Conservation (phyloP, 2,888 invertebrate genomes). For the Ashinkailepas kermadecensis region DNA sequence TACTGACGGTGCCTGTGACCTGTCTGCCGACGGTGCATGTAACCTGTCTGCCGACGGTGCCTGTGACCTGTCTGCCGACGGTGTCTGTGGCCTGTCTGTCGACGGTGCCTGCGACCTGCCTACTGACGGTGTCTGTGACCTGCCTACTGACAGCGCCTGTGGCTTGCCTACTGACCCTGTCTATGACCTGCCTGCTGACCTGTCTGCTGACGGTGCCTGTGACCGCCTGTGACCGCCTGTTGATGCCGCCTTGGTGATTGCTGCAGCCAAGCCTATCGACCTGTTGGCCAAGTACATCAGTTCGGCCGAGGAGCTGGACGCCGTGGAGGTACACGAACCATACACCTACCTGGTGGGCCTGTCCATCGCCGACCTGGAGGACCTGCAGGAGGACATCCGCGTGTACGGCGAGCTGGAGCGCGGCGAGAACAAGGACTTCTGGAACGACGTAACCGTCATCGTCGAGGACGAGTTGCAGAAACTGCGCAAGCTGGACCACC, state of each 20-base stretch:
- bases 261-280: constrained; percentile 91
- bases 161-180: too few relatives aligned
- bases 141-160: too few relatives aligned
- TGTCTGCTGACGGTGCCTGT: too few relatives aligned
- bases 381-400: constrained; percentile 91
- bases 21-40: too few relatives aligned
- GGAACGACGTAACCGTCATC: constrained; percentile 93
- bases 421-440: constrained; percentile 79
- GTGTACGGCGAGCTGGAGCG: constrained; percentile 86
- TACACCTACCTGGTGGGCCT: constrained; percentile 90
- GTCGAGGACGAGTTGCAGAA: constrained; percentile 87
- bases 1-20: too few relatives aligned
- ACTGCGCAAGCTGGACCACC: constrained; percentile 60
- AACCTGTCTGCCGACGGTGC: too few relatives aligned
- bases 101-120: too few relatives aligned
- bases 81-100: too few relatives aligned
- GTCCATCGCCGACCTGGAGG: constrained; percentile 83
- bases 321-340: constrained; percentile 97
- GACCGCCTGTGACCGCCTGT: too few relatives aligned
- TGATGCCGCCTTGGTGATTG: constrained; percentile 23
- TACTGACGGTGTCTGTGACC: too few relatives aligned
- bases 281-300: constrained; percentile 91
- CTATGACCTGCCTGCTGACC: too few relatives aligned
- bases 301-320: constrained; percentile 73
- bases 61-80: too few relatives aligned